Evolutionary conservation across 2,113 vertebrate species (phyloP).

Genomic region (Canis aureus): DNA sequence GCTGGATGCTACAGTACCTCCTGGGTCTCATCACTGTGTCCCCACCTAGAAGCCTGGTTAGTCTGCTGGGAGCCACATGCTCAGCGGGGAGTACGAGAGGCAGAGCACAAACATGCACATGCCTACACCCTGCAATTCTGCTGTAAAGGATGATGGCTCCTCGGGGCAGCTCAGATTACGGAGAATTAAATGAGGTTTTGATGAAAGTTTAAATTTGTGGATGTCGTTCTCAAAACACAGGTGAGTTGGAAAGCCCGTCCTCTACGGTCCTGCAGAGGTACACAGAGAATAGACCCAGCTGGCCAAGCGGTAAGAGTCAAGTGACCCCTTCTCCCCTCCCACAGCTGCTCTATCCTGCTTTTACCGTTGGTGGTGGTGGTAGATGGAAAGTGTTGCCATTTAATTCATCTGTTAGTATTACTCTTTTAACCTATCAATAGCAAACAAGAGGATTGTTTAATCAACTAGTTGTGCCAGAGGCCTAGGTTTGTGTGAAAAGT

Average conservation of each 20-base stretch:
- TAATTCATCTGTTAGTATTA: slow-evolving; percentile 22
- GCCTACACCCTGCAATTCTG: neutral
- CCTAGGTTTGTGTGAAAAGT: neutral
- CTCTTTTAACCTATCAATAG: neutral
- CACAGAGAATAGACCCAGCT: slow-evolving; percentile 58
- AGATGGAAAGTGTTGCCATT: slow-evolving; percentile 2
- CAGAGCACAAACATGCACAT: neutral
- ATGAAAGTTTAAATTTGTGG: slow-evolving; percentile 69
- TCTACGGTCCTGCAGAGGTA: slow-evolving; percentile 74
- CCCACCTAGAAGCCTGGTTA: neutral
- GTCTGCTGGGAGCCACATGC: neutral
- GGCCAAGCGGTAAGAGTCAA: slow-evolving; percentile 75
- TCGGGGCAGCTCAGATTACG: neutral
- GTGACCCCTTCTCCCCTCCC: neutral
- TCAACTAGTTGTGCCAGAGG: neutral
- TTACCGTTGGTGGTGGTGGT: slow-evolving; percentile 46
- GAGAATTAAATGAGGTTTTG: neutral
- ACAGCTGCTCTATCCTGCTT: neutral
- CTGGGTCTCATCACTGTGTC: neutral
- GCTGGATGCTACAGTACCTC: neutral
- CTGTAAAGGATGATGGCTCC: neutral
- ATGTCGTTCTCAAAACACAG: slow-evolving; percentile 80
- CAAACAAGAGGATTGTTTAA: slow-evolving; percentile 39
- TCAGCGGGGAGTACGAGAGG: neutral
- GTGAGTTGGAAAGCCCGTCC: slow-evolving; percentile 70